Percentiles rank a stretch among this genome's conserved stretches.
Evolutionary conservation across 2,797 vertebrate genomes (phyloP).

Genomic region (Eidolon dupreanum): DNA sequence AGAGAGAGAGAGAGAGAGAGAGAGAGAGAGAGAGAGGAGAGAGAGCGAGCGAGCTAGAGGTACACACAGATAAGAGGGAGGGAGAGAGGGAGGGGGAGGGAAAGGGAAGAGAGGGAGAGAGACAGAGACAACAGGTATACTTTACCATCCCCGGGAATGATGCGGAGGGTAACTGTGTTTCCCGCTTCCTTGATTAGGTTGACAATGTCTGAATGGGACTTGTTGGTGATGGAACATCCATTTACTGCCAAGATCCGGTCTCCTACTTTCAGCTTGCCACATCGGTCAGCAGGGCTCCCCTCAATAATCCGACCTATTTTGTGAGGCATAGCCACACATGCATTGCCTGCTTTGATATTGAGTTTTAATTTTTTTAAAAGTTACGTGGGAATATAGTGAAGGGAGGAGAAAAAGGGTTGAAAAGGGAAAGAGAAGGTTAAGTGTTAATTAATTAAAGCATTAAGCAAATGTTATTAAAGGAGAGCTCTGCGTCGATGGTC

Average conservation of each 20-base stretch:
- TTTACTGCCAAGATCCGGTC: conserved; percentile 99
- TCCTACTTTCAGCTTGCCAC: conserved; percentile 98
- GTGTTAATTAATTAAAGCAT: conserved; percentile 96
- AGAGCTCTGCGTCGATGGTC: conserved; percentile 85
- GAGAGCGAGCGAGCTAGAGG: too few relatives aligned
- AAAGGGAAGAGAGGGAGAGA: too few relatives aligned
- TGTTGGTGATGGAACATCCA: conserved; percentile 98
- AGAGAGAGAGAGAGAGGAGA: too few relatives aligned
- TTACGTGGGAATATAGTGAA: conserved; percentile 85
- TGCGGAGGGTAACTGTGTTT: conserved; percentile 98
- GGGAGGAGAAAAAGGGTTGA: conserved; percentile 90
- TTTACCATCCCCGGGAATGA: conserved; percentile 99
- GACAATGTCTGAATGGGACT: conserved; percentile 99
- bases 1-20: neutral
- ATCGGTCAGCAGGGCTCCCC: conserved; percentile 99
- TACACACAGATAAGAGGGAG: too few relatives aligned
- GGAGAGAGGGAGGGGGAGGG: too few relatives aligned
- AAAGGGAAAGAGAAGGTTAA: conserved; percentile 93
- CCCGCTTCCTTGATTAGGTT: conserved; percentile 99
- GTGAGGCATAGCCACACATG: conserved; percentile 99
- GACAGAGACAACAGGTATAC: conserved; percentile 68
- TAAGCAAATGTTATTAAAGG: conserved; percentile 92
- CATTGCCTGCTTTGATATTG: conserved; percentile 96
- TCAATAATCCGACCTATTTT: conserved; percentile 99
- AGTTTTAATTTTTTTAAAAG: conserved; percentile 84